A percentile compares a stretch with the other conserved stretches of the same genome.
Evolutionary conservation across 2,888 invertebrate species (phyloP).

Genomic region (Pammene aurita): DNA sequence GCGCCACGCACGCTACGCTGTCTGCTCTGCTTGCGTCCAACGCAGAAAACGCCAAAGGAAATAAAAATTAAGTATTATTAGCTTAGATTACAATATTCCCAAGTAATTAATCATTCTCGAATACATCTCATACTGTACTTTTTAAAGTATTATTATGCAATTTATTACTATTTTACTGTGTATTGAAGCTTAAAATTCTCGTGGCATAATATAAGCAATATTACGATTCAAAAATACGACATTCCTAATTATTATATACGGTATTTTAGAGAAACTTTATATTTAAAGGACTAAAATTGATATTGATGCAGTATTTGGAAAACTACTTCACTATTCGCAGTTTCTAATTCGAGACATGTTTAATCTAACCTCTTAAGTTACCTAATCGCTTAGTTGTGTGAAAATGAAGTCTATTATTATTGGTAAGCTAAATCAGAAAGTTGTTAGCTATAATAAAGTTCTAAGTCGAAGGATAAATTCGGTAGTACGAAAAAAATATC

Average conservation of each 20-base stretch:
- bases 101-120: slow-evolving; percentile 19
- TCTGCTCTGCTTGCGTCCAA: slow-evolving; percentile 72
- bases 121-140: slow-evolving; percentile 30
- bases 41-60: slow-evolving; percentile 54
- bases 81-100: slow-evolving; percentile 28
- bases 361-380: slow-evolving; percentile 57
- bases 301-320: not conserved
- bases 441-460: not conserved
- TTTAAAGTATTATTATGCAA: slow-evolving; percentile 5
- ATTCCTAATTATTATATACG: slow-evolving; percentile 2
- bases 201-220: not conserved
- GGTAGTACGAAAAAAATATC: not conserved
- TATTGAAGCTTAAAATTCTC: slow-evolving; percentile 8
- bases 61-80: slow-evolving; percentile 45
- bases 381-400: slow-evolving; percentile 47
- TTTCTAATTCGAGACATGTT: not conserved
- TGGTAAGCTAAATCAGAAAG: slow-evolving; percentile 24
- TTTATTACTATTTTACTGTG: slow-evolving; percentile 1
- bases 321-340: not conserved
- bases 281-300: not conserved
- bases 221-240: slow-evolving; percentile 1
- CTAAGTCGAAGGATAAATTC: not conserved
- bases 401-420: slow-evolving; percentile 30
- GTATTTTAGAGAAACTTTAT: slow-evolving; percentile 1
- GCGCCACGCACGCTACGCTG: slow-evolving; percentile 78